Evolutionary conservation across 2,797 vertebrate genomes (phyloP).

Genomic region (Amniataba percoides): DNA sequence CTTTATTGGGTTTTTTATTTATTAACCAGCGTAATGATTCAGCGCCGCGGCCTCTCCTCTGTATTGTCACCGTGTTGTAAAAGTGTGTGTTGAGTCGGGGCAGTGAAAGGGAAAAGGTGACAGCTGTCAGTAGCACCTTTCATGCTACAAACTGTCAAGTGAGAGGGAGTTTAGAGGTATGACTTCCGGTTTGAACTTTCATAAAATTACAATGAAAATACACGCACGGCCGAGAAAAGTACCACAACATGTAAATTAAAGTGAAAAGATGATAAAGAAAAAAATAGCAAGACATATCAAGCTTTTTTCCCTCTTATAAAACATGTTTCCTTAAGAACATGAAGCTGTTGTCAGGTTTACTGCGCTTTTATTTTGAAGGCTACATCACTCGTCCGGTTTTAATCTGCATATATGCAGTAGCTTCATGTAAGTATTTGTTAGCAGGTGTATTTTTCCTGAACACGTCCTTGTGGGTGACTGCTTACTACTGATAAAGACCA

Average conservation of each 20-base stretch:
- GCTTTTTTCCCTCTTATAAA: accelerated
- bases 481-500: background rate
- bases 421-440: conserved; percentile 56
- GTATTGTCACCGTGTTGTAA: background rate
- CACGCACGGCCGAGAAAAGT: accelerated
- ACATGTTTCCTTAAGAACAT: background rate
- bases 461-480: background rate
- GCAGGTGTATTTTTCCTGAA: conserved; percentile 62
- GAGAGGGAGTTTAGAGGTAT: background rate
- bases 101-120: conserved; percentile 31
- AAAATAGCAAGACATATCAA: background rate
- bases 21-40: background rate
- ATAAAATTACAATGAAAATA: background rate
- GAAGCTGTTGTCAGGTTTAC: accelerated
- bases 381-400: background rate
- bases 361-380: conserved; percentile 67
- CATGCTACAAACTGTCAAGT: conserved; percentile 33
- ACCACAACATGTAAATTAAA: accelerated
- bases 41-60: accelerated
- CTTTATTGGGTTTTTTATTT: conserved; percentile 20
- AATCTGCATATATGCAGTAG: background rate
- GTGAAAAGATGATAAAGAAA: accelerated
- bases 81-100: conserved; percentile 16
- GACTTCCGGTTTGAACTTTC: conserved; percentile 56
- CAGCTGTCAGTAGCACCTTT: conserved; percentile 66